Evolutionary conservation across 2,888 invertebrate genomes (phyloP).

Genomic region (Orthosia gothica): DNA sequence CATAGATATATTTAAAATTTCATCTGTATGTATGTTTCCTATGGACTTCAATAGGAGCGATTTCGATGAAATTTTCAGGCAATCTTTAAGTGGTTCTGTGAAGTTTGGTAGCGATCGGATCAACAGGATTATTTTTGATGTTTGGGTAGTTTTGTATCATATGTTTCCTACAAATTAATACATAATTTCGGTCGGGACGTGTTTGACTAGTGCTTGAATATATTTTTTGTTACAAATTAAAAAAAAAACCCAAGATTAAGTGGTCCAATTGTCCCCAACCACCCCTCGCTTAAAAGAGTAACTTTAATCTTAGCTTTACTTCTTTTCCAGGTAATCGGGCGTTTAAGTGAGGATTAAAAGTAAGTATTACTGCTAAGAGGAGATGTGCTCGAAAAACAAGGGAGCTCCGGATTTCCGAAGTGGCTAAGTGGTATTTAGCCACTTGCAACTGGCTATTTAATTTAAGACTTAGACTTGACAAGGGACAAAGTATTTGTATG

Average conservation of each 20-base stretch:
- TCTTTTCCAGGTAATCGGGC: conserved; percentile 67
- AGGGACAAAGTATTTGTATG: conserved; percentile 1
- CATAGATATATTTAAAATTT: too few relatives aligned
- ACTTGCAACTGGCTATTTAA: not conserved
- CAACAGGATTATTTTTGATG: too few relatives aligned
- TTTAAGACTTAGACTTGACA: not conserved
- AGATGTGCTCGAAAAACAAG: conserved; percentile 42
- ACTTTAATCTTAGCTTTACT: conserved; percentile 59
- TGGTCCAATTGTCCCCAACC: too few relatives aligned
- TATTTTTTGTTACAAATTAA: too few relatives aligned
- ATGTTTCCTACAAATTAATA: too few relatives aligned
- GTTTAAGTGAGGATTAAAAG: conserved; percentile 64
- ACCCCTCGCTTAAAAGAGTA: conserved; percentile 34
- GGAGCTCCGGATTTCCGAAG: conserved; percentile 17
- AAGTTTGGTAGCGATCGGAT: too few relatives aligned
- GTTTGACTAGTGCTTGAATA: too few relatives aligned
- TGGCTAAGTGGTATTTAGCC: conserved; percentile 10
- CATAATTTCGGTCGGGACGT: not conserved
- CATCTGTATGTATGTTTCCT: too few relatives aligned
- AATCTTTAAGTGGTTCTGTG: too few relatives aligned
- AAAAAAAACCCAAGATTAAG: not conserved
- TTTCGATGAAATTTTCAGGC: too few relatives aligned
- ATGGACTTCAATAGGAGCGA: too few relatives aligned
- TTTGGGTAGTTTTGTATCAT: too few relatives aligned
- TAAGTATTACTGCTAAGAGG: conserved; percentile 64